Evolutionary conservation across 2,113 vertebrate species (phyloP), one percentile per base, ranked within the genome.

Genomic region (Xyliphius kryptos): DNA sequence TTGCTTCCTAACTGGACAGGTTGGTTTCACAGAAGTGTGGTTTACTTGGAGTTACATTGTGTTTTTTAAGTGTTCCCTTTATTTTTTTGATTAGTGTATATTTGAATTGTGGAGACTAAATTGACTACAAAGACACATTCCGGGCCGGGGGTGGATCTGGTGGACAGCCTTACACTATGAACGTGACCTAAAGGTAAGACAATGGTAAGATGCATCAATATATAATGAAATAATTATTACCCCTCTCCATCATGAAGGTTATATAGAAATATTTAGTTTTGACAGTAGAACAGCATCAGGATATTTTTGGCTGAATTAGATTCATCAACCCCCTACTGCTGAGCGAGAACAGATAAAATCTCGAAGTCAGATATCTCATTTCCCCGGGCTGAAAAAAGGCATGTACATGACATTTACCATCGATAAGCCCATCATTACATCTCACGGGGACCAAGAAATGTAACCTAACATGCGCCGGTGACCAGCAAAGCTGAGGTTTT

Each of bases 391-490:
- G 46, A 43, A 13, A 49, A n/a, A 57, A 41, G 55, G 44, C 55
- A 63, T 68, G 65, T 63, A 60, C 65, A 54, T 68, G 70, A 51
- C 56, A 68, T 68, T 60, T 68, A 61, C 26, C 32, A 26, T 37
- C 36, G 61, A 70, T 70, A 56, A 52, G 56, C 47, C 37, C 56
- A 60, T 58, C 50, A 49, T 53, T 60, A 57, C 63, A 68, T 59
- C 53, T 52, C 40, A 38, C 16, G 22, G 55, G 36, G 1, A 56
- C 40, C 2, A 22, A 51, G 32, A 46, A 53, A 48, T 9, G 11
- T 32, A 26, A 9, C 37, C 46, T 66, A 56, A 65, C 37, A 21
- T 14, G 32, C 37, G 26, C 26, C 26, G 2, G 40, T 3, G 13
- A 3, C 9, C 40, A 41, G 40, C 40, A 41, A 41, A 41, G 40